Conservation (phyloP, 2,797 vertebrate species). For the Oreochromis grahami region DNA sequence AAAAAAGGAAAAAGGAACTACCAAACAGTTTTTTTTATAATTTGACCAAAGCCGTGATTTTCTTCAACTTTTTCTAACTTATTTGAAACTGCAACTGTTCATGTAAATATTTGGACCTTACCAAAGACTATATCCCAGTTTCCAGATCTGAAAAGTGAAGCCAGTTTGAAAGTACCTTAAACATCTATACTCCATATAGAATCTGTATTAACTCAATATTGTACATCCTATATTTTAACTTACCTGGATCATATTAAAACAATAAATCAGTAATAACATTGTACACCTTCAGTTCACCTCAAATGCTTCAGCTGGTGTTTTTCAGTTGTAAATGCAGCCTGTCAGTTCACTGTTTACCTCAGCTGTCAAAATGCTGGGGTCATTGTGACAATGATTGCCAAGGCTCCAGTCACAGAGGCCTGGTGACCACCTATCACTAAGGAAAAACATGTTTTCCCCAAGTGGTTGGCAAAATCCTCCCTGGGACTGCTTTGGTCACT, state of each 20-base stretch:
- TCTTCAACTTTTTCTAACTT: neutral
- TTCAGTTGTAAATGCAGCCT: neutral
- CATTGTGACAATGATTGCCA: neutral
- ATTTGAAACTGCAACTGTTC: neutral
- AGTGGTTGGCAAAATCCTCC: neutral
- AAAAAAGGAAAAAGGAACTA: neutral
- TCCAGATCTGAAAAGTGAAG: neutral
- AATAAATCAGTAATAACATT: neutral
- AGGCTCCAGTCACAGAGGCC: neutral
- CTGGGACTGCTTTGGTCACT: neutral
- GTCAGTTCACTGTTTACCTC: neutral
- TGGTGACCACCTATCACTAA: neutral
- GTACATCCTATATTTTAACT: neutral
- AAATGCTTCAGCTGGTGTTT: neutral
- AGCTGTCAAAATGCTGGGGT: neutral
- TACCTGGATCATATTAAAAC: neutral
- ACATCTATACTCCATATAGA: neutral
- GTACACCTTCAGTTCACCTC: neutral
- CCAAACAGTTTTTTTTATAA: fast-evolving
- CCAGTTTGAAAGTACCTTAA: neutral
- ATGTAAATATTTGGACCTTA: neutral
- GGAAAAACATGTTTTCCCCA: neutral
- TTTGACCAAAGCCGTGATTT: neutral
- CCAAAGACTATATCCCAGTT: neutral
- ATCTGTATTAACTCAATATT: no score